Conservation (phyloP, 37 sponge, comb jelly and placozoan species). For the Hormiphora californensis region DNA sequence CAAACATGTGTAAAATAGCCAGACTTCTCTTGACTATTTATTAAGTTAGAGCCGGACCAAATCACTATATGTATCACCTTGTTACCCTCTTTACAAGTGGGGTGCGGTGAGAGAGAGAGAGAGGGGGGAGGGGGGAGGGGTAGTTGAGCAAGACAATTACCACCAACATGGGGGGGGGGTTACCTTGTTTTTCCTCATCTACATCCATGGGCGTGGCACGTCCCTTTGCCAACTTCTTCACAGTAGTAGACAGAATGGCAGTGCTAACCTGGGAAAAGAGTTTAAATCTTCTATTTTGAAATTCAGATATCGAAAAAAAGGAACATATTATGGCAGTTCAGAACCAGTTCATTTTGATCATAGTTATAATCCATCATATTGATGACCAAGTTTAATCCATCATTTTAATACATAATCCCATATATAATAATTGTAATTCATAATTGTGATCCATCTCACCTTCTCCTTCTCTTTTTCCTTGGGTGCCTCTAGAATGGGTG, state of each 20-base stretch:
- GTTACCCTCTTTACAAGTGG: too few species aligned
- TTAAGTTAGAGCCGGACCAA: not conserved
- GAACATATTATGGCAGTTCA: too few species aligned
- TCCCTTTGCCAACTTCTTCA: slow-evolving; percentile 69
- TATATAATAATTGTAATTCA: not conserved
- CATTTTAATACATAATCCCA: not conserved
- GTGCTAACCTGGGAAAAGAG: slow-evolving; percentile 69
- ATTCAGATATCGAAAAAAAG: not conserved
- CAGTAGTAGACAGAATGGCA: slow-evolving; percentile 90
- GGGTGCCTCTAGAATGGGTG: slow-evolving; percentile 74
- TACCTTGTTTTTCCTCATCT: slow-evolving; percentile 46
- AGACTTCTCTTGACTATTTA: slow-evolving; percentile 22
- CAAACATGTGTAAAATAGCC: not conserved
- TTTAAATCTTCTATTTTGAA: too few species aligned
- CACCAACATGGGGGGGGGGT: too few species aligned
- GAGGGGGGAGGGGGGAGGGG: too few species aligned
- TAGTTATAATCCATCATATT: not conserved
- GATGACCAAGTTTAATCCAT: not conserved
- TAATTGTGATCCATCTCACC: slow-evolving; percentile 52
- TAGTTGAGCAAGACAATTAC: too few species aligned
- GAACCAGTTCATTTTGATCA: not conserved
- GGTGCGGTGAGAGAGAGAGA: too few species aligned
- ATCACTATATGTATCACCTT: not conserved
- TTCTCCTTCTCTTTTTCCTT: slow-evolving; percentile 87
- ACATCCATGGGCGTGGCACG: slow-evolving; percentile 65